These are phyloP conservation scores for Scaptomyza hsui DNA, from an alignment of 1,140 invertebrate species.

Conservation along the genomic window DNA sequence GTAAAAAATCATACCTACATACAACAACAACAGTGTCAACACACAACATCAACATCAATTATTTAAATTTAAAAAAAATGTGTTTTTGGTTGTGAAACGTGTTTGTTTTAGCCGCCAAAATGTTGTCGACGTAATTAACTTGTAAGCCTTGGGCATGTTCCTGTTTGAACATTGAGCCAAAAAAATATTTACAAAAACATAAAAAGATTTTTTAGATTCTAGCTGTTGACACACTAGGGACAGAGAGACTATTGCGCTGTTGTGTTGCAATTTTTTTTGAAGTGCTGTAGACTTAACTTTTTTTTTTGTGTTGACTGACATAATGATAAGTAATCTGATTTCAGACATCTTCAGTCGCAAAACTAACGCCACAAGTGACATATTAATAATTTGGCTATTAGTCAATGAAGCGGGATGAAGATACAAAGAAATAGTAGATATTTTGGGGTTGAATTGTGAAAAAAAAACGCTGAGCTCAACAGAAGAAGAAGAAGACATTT, in stretches of 20 bases:
- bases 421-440: background rate
- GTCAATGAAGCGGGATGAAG: background rate
- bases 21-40: background rate
- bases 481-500: conserved; percentile 10
- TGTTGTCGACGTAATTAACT: background rate
- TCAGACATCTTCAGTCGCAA: no score
- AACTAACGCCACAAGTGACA: background rate
- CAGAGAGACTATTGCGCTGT: no score
- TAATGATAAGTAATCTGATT: no score
- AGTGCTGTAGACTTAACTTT: no score
- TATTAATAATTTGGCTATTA: background rate
- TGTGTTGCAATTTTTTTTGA: no score
- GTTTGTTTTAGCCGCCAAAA: background rate
- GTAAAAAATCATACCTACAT: no score
- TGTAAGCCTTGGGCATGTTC: no score
- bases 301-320: no score
- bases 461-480: conserved; percentile 11
- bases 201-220: no score
- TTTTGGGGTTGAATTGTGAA: background rate
- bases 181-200: no score
- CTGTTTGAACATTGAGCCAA: no score
- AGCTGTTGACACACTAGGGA: no score
- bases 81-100: background rate
- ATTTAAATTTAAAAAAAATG: background rate
- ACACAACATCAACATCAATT: background rate